These are phyloP conservation scores for Pandion haliaetus DNA, from an alignment of 2,113 vertebrate species.

Conservation along the genomic window DNA sequence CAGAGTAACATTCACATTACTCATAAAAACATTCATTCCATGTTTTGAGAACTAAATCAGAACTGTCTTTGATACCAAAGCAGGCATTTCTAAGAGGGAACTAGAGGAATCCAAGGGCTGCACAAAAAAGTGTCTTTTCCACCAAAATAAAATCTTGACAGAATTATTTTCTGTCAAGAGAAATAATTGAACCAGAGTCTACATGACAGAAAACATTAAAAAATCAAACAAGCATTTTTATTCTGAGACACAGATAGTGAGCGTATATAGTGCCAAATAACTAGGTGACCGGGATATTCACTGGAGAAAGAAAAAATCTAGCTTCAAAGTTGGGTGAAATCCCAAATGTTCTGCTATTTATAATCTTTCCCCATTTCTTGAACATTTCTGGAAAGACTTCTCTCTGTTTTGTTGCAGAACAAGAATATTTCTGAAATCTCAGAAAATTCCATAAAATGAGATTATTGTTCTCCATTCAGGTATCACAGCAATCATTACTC, in stretches of 20 bases:
- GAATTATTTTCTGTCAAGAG: too few relatives aligned
- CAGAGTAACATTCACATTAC: not conserved
- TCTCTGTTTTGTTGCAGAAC: not conserved
- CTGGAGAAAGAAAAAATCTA: not conserved
- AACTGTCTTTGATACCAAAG: not conserved
- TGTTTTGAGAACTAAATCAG: not conserved
- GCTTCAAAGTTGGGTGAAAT: not conserved
- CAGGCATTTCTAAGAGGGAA: not conserved
- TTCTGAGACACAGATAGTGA: not conserved
- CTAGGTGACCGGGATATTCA: not conserved
- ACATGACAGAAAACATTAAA: not conserved
- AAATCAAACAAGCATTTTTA: not conserved
- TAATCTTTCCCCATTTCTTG: not conserved
- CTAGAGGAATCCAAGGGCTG: not conserved
- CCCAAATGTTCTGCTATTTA: not conserved
- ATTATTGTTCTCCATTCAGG: slow-evolving; percentile 5
- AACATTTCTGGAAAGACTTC: not conserved
- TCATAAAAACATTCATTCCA: not conserved
- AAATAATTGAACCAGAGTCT: too few relatives aligned
- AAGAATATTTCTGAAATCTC: slow-evolving; percentile 21
- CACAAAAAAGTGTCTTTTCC: not conserved
- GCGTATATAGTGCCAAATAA: not conserved
- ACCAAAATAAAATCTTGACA: not conserved
- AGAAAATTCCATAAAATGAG: not conserved
- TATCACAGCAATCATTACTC: not conserved